A percentile compares a stretch with the other conserved stretches of the same genome.
phyloP scores from a whole-genome alignment of 2,888 invertebrate genomes.

The Hyposoter didymator region DNA sequence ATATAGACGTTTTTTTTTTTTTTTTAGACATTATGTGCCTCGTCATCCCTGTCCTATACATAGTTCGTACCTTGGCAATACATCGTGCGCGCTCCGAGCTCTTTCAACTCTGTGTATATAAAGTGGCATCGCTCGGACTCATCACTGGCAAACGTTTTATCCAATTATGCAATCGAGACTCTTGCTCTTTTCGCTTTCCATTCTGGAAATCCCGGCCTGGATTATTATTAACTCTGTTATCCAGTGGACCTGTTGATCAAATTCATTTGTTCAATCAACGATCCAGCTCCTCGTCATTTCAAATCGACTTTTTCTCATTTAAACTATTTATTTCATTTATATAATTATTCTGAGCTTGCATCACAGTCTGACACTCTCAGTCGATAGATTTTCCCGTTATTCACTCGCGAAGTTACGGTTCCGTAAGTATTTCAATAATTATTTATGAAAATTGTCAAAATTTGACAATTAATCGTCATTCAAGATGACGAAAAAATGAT shows the following conservation, averaged over 20 bases:
- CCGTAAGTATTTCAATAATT: no score
- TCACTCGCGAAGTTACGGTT: no score
- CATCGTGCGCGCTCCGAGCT: slow-evolving; percentile 34
- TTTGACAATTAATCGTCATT: no score
- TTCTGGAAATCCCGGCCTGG: slow-evolving; percentile 30
- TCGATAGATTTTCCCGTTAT: no score
- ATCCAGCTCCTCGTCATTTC: background rate
- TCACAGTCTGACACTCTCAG: background rate
- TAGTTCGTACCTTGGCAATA: slow-evolving; percentile 62
- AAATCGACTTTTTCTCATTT: background rate
- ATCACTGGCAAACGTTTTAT: slow-evolving; percentile 35
- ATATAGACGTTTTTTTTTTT: background rate
- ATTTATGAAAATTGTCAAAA: no score
- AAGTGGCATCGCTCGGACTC: slow-evolving; percentile 51
- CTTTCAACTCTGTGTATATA: slow-evolving; percentile 21
- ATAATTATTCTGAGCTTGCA: background rate
- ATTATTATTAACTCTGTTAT: slow-evolving; percentile 30
- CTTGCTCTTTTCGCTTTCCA: slow-evolving; percentile 56
- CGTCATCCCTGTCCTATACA: slow-evolving; percentile 26
- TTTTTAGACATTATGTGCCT: slow-evolving; percentile 12
- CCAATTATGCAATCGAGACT: slow-evolving; percentile 61
- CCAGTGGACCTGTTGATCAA: background rate
- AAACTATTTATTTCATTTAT: background rate
- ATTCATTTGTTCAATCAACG: background rate
- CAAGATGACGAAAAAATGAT: no score